A percentile compares a stretch with the other conserved stretches of the same genome.
Conservation (phyloP, 2,888 invertebrate species). For the Embidobia sp. region DNA sequence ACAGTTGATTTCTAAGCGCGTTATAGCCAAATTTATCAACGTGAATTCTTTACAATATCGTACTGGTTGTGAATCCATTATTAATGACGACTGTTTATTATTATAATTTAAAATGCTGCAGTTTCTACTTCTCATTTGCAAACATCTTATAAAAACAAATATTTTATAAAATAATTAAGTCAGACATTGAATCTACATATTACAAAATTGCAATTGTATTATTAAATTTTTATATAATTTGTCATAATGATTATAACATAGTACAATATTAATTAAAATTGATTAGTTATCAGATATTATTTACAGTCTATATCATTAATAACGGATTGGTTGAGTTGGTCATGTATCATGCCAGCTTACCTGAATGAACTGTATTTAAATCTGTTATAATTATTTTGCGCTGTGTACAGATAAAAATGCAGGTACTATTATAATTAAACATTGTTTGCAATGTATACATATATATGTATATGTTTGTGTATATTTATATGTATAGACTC, state of each 20-base stretch:
- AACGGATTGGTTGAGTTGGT: conserved; percentile 21
- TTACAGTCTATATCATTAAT: conserved; percentile 14
- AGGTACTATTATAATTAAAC: conserved; percentile 69
- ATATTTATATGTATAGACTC: conserved; percentile 60
- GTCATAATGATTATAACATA: neutral
- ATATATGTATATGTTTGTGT: conserved; percentile 63
- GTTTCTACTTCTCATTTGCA: too few species aligned
- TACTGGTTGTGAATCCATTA: conserved; percentile 25
- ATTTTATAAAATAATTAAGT: too few species aligned
- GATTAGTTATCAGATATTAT: neutral
- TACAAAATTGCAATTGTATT: too few species aligned
- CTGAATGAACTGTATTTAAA: conserved; percentile 40
- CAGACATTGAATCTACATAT: too few species aligned
- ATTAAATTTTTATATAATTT: neutral
- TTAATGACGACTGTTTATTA: conserved; percentile 13
- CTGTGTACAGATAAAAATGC: conserved; percentile 76
- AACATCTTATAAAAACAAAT: too few species aligned
- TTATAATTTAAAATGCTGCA: too few species aligned
- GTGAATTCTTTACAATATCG: conserved; percentile 33
- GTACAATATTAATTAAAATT: too few species aligned
- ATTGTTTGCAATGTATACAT: conserved; percentile 73
- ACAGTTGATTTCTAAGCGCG: conserved; percentile 15
- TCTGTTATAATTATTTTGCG: conserved; percentile 68
- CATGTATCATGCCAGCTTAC: conserved; percentile 11
- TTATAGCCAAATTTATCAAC: conserved; percentile 34